Evolutionary conservation across 2,797 vertebrate genomes (phyloP).

Genomic region (Sebastolobus alascanus): DNA sequence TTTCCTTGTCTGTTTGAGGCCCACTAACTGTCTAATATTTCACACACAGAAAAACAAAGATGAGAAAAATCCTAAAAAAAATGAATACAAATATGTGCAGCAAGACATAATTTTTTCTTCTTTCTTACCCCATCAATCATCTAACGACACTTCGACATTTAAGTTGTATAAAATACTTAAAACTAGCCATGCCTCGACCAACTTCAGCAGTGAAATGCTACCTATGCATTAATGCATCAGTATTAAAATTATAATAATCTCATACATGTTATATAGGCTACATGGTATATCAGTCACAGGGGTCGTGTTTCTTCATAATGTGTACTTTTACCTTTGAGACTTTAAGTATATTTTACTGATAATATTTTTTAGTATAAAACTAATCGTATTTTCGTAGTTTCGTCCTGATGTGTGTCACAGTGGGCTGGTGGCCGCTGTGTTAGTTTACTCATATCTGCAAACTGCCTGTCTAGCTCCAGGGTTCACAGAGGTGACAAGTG

Average conservation of each 20-base stretch:
- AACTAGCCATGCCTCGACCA: background rate
- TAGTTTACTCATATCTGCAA: too few relatives aligned
- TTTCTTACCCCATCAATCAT: background rate
- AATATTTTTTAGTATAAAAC: too few relatives aligned
- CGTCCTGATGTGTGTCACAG: too few relatives aligned
- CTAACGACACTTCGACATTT: background rate
- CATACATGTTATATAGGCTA: background rate
- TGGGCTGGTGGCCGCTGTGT: too few relatives aligned
- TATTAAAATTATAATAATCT: background rate
- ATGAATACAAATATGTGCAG: background rate
- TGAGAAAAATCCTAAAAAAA: background rate
- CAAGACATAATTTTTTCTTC: background rate
- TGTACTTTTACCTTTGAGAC: background rate
- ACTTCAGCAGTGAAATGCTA: background rate
- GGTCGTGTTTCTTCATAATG: background rate
- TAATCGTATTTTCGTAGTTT: too few relatives aligned
- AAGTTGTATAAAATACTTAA: background rate
- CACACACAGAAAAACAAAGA: background rate
- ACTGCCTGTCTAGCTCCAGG: too few relatives aligned
- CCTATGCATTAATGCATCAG: background rate
- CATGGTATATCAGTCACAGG: background rate
- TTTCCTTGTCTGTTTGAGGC: too few relatives aligned
- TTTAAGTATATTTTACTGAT: too few relatives aligned
- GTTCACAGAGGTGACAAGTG: too few relatives aligned
- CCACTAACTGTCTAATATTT: too few relatives aligned